Evolutionary conservation across 2,888 invertebrate genomes (phyloP), one percentile per base, ranked within the genome.

Genomic region (Osedax fenrisi): DNA sequence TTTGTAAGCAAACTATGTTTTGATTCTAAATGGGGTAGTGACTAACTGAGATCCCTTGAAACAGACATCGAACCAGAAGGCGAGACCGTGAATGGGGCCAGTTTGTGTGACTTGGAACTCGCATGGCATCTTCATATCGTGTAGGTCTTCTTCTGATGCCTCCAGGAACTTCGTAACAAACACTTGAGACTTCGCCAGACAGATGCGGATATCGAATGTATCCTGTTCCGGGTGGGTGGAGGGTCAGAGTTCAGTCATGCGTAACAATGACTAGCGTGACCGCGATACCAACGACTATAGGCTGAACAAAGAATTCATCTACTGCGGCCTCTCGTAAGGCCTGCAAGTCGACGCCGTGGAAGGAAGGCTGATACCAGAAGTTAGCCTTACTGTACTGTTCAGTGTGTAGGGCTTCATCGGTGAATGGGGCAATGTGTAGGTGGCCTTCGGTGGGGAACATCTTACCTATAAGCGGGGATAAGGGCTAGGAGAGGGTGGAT

Each of bases 11-110:
- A n/a, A n/a, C n/a, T n/a, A n/a, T n/a, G n/a, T n/a, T n/a, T n/a
- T n/a, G n/a, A n/a, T n/a, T n/a, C n/a, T n/a, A n/a, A n/a, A n/a
- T n/a, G n/a, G n/a, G n/a, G n/a, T n/a, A n/a, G n/a, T n/a, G 64
- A 80, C 83, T 81, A 80, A 86, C 86, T 80, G 81, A 72, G 82
- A 80, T 56, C 97, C 96, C 76, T 91, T 89, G 86, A 98, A 97
- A 78, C 95, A 90, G 25, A 97, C 96, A 86, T 98, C 96, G 85
- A 98, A 98, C 97, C 98, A 98, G 86, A 98, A 97, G 22, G 97
- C 97, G 78, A 98, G 87, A 0, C 97, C 97, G 82, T 98, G 97
- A 79, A 96, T 91, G 71, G 93, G 92, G 26, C 94, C 95, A 0
- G 94, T 91, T 85, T 94, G 92, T 80, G 92, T 87, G 80, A 95